Base-by-base conservation (phyloP, 2,888 invertebrate species). In the Alcis repandata region DNA sequence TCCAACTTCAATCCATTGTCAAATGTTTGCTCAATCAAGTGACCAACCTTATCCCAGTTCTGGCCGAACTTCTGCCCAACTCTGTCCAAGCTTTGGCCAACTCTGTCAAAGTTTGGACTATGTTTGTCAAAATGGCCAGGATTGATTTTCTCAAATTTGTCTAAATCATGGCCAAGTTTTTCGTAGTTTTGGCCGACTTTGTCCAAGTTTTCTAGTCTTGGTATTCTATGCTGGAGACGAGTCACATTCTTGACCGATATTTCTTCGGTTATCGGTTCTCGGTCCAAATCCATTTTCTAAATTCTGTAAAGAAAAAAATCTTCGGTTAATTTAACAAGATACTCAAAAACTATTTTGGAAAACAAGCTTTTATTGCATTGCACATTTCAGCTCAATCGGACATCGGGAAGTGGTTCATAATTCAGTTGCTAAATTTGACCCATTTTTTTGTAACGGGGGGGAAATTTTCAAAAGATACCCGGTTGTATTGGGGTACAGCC, bases 271-370 rank as follows among this genome's bases (percentile, higher is more conserved):
- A 77, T 65, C 2, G 59, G 60, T 20, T 71, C 70, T 8, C 15
- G 67, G 45, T 77, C 86, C 83, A 89, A 81, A 74, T 87, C 91
- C 91, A 92, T 91, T 58, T 77, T 85, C 52, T 78, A 67, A 36
- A 60, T 66, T 70, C 83, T 84, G 76, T 1, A 71, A 79, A 9
- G 19, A 40, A 17, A 65, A 52, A 33, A 20, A 33, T 11, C 4
- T 2, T 20, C 13, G n/a, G n/a, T n/a, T n/a, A n/a, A n/a, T n/a
- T n/a, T n/a, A n/a, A n/a, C n/a, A n/a, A n/a, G n/a, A n/a, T n/a
- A n/a, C n/a, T n/a, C n/a, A n/a, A n/a, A n/a, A n/a, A n/a, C n/a
- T n/a, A n/a, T n/a, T n/a, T n/a, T n/a, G n/a, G n/a, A n/a, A n/a
- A n/a, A n/a, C n/a, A n/a, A n/a, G n/a, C n/a, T n/a, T n/a, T n/a